These are phyloP conservation scores for Xanthorhoe designata DNA, from an alignment of 2,888 invertebrate species.

Conservation along the genomic window DNA sequence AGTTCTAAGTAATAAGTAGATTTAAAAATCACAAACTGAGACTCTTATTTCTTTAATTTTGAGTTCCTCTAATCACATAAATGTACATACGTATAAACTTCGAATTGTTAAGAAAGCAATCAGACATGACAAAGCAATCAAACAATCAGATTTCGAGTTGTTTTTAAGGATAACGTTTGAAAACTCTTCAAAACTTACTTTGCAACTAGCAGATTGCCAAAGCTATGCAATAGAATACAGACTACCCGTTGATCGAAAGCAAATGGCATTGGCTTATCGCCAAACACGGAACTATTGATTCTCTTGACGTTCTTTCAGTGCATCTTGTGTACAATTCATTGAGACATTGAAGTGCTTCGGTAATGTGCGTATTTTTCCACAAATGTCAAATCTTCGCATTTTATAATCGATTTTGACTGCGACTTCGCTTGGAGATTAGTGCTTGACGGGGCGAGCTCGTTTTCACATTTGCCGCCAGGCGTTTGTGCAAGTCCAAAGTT, in stretches of 20 bases:
- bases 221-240: constrained; percentile 45
- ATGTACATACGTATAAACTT: too few relatives aligned
- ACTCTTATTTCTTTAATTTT: too few relatives aligned
- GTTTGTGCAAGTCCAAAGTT: too few relatives aligned
- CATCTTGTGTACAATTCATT: constrained; percentile 38
- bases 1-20: too few relatives aligned
- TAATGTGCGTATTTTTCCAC: background rate
- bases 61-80: too few relatives aligned
- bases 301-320: constrained; percentile 46
- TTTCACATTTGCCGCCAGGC: too few relatives aligned
- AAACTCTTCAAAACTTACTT: constrained; percentile 10
- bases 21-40: too few relatives aligned
- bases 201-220: constrained; percentile 42
- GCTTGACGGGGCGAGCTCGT: too few relatives aligned
- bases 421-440: too few relatives aligned
- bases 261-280: constrained; percentile 57
- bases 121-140: too few relatives aligned
- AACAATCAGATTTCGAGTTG: background rate
- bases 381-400: background rate
- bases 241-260: constrained; percentile 57
- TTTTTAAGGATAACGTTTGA: background rate
- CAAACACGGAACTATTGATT: constrained; percentile 61
- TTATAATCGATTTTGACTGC: too few relatives aligned
- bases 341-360: background rate
- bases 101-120: too few relatives aligned